phyloP scores from a whole-genome alignment of 2,888 invertebrate species.

The Stictocephala bisonia region DNA sequence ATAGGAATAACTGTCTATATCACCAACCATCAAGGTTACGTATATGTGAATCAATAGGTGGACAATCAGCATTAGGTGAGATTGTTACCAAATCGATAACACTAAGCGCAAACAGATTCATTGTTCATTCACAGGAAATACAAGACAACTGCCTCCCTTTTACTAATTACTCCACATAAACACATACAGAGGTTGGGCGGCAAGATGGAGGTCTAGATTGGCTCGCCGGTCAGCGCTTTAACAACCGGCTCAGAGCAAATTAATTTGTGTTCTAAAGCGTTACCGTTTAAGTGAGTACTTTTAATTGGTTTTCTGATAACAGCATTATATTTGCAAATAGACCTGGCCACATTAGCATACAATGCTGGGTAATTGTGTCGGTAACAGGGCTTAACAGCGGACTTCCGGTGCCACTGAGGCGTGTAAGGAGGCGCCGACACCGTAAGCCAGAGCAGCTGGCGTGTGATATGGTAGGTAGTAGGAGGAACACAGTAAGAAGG shows the following conservation, averaged over 20 bases:
- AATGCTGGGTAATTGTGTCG: slow-evolving; percentile 43
- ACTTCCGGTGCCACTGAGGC: slow-evolving; percentile 38
- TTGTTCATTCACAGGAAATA: too few species aligned
- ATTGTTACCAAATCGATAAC: too few species aligned
- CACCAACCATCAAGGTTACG: too few species aligned
- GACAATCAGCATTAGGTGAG: too few species aligned
- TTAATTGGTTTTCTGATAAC: slow-evolving; percentile 46
- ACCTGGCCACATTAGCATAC: slow-evolving; percentile 44
- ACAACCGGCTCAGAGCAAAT: slow-evolving; percentile 38
- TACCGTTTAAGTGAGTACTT: slow-evolving; percentile 46
- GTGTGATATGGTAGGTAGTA: too few species aligned
- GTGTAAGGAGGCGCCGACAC: too few species aligned
- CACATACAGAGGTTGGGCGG: too few species aligned
- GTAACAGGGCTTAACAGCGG: slow-evolving; percentile 47
- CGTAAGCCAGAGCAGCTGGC: too few species aligned
- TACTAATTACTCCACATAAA: slow-evolving; percentile 35
- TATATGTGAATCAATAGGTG: too few species aligned
- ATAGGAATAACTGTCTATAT: too few species aligned
- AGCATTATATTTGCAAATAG: slow-evolving; percentile 47
- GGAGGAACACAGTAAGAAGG: too few species aligned
- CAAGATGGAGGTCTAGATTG: slow-evolving; percentile 25
- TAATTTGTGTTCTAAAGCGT: slow-evolving; percentile 48
- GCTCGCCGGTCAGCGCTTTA: slow-evolving; percentile 31
- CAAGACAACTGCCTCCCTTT: slow-evolving; percentile 16
- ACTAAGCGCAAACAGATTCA: too few species aligned